phyloP scores from a whole-genome alignment of 2,888 invertebrate species.

The Brachypalpus laphriformis region DNA sequence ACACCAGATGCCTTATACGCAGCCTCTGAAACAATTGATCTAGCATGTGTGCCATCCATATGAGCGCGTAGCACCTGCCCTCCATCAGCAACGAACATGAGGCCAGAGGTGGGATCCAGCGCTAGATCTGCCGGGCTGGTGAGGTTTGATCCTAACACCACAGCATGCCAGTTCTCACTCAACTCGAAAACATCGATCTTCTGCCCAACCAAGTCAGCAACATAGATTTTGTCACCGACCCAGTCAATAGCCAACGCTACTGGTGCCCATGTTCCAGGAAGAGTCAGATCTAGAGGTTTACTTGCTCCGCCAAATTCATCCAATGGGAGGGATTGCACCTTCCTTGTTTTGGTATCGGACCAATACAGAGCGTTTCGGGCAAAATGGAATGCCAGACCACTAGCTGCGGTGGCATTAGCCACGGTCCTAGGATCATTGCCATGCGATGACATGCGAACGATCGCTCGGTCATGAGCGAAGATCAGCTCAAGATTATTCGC shows the following conservation, averaged over 20 bases:
- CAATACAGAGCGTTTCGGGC: conserved; percentile 91
- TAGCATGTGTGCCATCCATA: conserved; percentile 95
- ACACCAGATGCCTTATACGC: conserved; percentile 97
- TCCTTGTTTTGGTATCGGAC: conserved; percentile 94
- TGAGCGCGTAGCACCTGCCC: conserved; percentile 93
- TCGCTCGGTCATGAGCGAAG: conserved; percentile 88
- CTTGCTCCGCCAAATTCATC: conserved; percentile 83
- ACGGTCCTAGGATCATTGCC: conserved; percentile 86
- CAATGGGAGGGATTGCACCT: conserved; percentile 85
- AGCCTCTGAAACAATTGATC: conserved; percentile 94
- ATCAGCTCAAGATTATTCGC: conserved; percentile 86
- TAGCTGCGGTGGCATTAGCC: conserved; percentile 92
- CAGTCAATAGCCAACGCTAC: conserved; percentile 97
- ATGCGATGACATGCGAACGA: conserved; percentile 88
- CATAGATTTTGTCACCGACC: conserved; percentile 97
- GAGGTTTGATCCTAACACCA: conserved; percentile 94
- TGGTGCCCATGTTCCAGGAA: conserved; percentile 94
- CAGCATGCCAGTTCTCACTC: conserved; percentile 93
- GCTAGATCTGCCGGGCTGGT: conserved; percentile 96
- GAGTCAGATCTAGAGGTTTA: conserved; percentile 85
- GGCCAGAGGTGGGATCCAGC: conserved; percentile 94
- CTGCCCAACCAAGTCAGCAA: conserved; percentile 95
- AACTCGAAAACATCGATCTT: conserved; percentile 97
- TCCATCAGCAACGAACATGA: conserved; percentile 94
- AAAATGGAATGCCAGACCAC: conserved; percentile 93